Percentiles rank a stretch among this genome's conserved stretches.
Conservation (phyloP, 2,888 invertebrate species). For the Stratiomys singularior region DNA sequence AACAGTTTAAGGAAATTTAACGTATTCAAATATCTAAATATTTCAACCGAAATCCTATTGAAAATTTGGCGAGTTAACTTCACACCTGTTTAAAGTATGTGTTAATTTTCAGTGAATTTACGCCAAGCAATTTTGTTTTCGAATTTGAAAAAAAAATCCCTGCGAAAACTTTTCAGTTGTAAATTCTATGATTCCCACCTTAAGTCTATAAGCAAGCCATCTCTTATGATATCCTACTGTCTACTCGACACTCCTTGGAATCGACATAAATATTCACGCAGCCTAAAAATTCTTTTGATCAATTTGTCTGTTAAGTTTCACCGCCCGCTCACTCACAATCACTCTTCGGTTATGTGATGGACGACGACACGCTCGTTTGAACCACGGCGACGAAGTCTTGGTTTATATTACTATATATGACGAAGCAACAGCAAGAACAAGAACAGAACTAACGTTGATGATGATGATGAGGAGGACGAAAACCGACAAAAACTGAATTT, state of each 20-base stretch:
- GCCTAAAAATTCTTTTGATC: conserved; percentile 45
- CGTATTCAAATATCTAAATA: too few species aligned
- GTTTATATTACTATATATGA: not conserved
- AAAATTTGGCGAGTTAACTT: too few species aligned
- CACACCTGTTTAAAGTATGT: too few species aligned
- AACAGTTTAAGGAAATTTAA: too few species aligned
- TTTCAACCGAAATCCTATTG: too few species aligned
- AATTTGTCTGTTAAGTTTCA: conserved; percentile 50
- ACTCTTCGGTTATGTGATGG: not conserved
- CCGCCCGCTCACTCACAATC: conserved; percentile 50
- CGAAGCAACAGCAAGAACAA: not conserved
- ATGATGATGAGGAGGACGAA: not conserved
- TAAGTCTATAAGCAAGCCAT: not conserved
- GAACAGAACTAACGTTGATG: not conserved
- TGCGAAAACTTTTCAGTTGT: too few species aligned
- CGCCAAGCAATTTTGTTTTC: too few species aligned
- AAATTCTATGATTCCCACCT: not conserved
- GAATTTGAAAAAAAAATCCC: too few species aligned
- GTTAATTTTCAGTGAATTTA: too few species aligned
- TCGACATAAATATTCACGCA: conserved; percentile 36
- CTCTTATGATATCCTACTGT: not conserved
- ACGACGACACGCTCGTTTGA: not conserved
- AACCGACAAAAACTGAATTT: conserved; percentile 9
- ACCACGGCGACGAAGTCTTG: not conserved
- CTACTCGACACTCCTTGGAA: conserved; percentile 9